A percentile compares a stretch with the other conserved stretches of the same genome.
Evolutionary conservation across 1,140 invertebrate genomes (phyloP).

Genomic region (Wasmannia auropunctata): DNA sequence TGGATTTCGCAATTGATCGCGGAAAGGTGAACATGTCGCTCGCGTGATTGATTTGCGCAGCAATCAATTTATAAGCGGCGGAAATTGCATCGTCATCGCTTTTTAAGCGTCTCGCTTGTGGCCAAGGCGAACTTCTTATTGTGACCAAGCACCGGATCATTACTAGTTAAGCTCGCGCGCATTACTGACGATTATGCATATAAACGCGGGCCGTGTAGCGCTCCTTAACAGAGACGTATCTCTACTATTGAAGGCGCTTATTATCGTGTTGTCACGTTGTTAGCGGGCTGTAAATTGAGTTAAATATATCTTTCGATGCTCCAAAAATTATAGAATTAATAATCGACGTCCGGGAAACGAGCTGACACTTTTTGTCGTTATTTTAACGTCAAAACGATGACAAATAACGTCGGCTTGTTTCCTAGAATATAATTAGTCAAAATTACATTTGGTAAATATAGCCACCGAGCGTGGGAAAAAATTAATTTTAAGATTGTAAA

Average conservation of each 20-base stretch:
- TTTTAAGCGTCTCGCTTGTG: conserved; percentile 28
- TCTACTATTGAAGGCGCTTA: not conserved
- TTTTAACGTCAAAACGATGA: too few relatives aligned
- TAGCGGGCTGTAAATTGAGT: not conserved
- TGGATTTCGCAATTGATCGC: conserved; percentile 18
- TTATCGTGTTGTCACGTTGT: conserved; percentile 47
- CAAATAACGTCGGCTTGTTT: too few relatives aligned
- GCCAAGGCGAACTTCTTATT: conserved; percentile 52
- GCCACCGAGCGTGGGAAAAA: not conserved
- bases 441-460: conserved; percentile 3
- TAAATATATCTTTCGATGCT: not conserved
- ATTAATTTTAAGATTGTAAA: not conserved
- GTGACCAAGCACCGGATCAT: conserved; percentile 35
- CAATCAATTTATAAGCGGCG: conserved; percentile 23
- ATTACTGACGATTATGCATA: conserved; percentile 9
- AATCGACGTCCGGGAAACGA: not conserved
- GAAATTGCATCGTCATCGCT: conserved; percentile 31
- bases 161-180: conserved; percentile 12
- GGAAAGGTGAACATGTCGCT: not conserved
- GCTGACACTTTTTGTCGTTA: too few relatives aligned
- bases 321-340: not conserved
- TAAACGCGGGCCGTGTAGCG: not conserved
- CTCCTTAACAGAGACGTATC: conserved; percentile 15
- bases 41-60: conserved; percentile 14
- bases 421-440: too few relatives aligned